Percentiles rank a stretch among this genome's conserved stretches.
Evolutionary conservation across 2,797 vertebrate species (phyloP).

Genomic region (Fistularia commersonii): DNA sequence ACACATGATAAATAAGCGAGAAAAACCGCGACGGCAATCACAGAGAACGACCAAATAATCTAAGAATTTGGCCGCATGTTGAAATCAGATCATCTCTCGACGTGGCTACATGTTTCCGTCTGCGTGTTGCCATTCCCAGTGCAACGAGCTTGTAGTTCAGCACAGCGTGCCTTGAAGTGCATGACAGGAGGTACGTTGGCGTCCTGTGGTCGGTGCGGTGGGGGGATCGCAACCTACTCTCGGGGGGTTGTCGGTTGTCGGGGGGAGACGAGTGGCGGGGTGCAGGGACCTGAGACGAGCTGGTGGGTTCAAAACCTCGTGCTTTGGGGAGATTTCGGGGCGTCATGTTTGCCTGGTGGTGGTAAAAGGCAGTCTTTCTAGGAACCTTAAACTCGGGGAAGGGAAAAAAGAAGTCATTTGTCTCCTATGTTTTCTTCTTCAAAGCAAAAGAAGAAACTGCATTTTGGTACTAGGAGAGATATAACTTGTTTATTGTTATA

Average conservation of each 20-base stretch:
- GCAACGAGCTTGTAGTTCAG: too few species aligned
- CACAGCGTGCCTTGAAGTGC: slow-evolving; percentile 47
- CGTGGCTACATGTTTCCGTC: slow-evolving; percentile 12
- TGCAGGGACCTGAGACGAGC: slow-evolving; percentile 40
- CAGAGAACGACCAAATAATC: neutral
- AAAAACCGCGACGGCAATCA: neutral
- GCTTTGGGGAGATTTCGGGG: slow-evolving; percentile 35
- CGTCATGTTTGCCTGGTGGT: slow-evolving; percentile 40
- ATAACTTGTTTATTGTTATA: too few species aligned
- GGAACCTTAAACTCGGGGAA: slow-evolving; percentile 60
- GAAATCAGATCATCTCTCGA: slow-evolving; percentile 39
- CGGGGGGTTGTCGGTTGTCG: slow-evolving; percentile 55
- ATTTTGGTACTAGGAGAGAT: too few species aligned
- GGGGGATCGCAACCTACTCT: slow-evolving; percentile 54
- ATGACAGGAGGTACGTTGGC: slow-evolving; percentile 31
- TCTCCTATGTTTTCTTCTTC: neutral
- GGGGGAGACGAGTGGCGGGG: slow-evolving; percentile 40
- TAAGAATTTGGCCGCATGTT: slow-evolving; percentile 44
- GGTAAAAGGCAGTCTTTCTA: slow-evolving; percentile 65
- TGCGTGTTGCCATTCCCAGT: slow-evolving; percentile 17
- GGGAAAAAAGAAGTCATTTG: slow-evolving; percentile 15
- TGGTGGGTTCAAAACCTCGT: slow-evolving; percentile 51
- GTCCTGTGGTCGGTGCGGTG: slow-evolving; percentile 60
- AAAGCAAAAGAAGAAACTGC: too few species aligned
- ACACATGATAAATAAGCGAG: neutral